Percentiles rank a stretch among this genome's conserved stretches.
Conservation (phyloP, 2,797 vertebrate species). For the Thripadectes ignobilis region DNA sequence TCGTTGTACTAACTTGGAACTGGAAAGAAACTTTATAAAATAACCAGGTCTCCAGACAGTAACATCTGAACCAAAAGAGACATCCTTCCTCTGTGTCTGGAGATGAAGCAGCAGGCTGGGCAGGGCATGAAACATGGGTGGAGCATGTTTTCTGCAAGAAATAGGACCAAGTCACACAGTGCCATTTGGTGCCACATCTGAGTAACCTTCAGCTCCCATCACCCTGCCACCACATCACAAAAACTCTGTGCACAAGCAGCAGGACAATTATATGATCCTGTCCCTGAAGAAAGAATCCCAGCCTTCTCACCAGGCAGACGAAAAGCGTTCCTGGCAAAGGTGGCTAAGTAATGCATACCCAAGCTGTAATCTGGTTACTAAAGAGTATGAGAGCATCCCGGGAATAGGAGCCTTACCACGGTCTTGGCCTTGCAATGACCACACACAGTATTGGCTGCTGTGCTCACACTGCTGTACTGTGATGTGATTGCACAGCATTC, state of each 20-base stretch:
- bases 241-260: rapidly evolving
- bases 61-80: neutral
- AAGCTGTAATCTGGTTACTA: neutral
- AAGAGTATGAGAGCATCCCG: rapidly evolving
- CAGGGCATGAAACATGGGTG: neutral
- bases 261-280: neutral
- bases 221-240: neutral
- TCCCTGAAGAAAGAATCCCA: neutral
- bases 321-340: neutral
- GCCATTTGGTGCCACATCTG: too few relatives aligned
- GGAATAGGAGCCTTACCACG: neutral
- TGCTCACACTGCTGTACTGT: rapidly evolving
- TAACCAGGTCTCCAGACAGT: neutral
- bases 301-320: neutral
- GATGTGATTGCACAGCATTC: neutral
- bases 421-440: neutral
- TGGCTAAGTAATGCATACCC: neutral
- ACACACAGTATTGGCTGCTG: neutral
- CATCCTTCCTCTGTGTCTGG: neutral
- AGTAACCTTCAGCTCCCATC: neutral
- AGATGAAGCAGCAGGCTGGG: neutral
- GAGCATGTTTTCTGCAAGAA: neutral
- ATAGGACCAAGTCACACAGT: neutral
- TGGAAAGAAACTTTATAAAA: neutral
- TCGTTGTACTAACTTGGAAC: neutral